These are phyloP conservation scores for Montifringilla adamsi DNA, from an alignment of 2,113 vertebrate genomes.

Conservation along the genomic window DNA sequence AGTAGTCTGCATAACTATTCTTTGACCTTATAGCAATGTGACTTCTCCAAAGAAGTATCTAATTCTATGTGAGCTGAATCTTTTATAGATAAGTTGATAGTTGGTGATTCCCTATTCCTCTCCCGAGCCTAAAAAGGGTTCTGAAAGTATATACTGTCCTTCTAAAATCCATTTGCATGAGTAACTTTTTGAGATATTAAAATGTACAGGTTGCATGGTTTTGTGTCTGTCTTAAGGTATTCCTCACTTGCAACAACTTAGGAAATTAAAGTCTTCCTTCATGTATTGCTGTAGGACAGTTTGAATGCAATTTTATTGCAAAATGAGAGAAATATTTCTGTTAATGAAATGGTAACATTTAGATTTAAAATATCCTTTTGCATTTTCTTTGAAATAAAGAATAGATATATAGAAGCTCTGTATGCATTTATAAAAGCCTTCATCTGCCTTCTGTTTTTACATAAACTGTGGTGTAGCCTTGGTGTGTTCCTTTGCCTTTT, in stretches of 20 bases:
- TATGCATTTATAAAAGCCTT: background rate
- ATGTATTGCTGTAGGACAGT: background rate
- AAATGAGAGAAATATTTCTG: background rate
- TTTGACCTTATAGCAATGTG: background rate
- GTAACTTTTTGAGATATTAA: constrained; percentile 10
- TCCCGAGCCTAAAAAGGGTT: constrained; percentile 54
- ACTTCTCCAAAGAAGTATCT: constrained; percentile 29
- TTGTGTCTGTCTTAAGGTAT: constrained; percentile 52
- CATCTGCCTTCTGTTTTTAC: background rate
- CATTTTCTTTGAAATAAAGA: background rate
- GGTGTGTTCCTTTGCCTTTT: background rate
- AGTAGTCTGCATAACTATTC: constrained; percentile 1
- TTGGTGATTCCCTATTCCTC: background rate
- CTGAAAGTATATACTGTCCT: constrained; percentile 80
- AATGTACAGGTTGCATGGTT: constrained; percentile 69
- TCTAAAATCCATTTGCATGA: constrained; percentile 73
- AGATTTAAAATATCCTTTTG: background rate
- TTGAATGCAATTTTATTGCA: background rate
- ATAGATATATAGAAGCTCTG: background rate
- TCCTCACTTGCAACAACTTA: constrained; percentile 52
- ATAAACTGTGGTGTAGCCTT: background rate
- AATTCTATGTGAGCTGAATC: background rate
- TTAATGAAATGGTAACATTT: background rate
- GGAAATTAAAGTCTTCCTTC: background rate
- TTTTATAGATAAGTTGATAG: background rate